Conservation (phyloP, 2,888 invertebrate genomes). For the Lasioglossum marginatum region DNA sequence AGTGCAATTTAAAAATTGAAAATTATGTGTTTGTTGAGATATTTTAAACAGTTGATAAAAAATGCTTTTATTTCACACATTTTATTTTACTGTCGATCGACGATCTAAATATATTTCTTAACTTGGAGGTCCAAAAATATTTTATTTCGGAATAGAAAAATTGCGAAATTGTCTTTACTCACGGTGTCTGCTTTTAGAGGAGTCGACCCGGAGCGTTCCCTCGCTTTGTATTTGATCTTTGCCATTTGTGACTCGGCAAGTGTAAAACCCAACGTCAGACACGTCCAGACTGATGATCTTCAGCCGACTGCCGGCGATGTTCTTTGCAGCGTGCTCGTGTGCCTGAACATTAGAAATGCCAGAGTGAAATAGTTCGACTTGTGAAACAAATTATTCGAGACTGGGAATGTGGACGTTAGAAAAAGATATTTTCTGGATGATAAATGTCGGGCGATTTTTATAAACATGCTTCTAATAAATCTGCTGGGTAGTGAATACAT, state of each 20-base stretch:
- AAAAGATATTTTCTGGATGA: background rate
- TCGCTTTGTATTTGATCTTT: conserved; percentile 79
- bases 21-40: no score
- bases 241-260: conserved; percentile 78
- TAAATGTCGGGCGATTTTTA: background rate
- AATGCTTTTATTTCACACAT: no score
- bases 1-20: background rate
- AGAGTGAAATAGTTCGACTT: background rate
- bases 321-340: conserved; percentile 78
- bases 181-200: conserved; percentile 69
- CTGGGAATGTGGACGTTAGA: background rate
- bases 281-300: conserved; percentile 77
- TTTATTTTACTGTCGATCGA: no score
- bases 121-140: background rate
- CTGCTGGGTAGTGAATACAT: no score
- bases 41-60: background rate
- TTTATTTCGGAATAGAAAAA: background rate
- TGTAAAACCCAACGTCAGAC: conserved; percentile 77
- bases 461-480: background rate
- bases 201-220: conserved; percentile 74
- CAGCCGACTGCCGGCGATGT: conserved; percentile 77
- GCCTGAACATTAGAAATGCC: conserved; percentile 59
- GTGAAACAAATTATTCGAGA: no score
- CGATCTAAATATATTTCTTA: no score
- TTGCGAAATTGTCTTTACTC: conserved; percentile 44